Evolutionary conservation across 2,888 invertebrate species (phyloP).

Genomic region (Megalurothrips usitatus): DNA sequence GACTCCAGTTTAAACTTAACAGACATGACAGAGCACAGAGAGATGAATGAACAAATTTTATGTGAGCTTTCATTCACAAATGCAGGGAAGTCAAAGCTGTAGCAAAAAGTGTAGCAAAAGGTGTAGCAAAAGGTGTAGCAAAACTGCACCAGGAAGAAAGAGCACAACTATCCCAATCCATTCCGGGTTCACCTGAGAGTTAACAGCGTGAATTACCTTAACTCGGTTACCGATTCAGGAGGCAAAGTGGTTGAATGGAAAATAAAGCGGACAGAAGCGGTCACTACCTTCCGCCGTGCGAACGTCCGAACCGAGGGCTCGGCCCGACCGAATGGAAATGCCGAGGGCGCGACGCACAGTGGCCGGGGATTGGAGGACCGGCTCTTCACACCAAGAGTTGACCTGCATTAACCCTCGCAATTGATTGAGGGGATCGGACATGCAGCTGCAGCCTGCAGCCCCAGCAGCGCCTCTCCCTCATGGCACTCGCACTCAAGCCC

Average conservation of each 20-base stretch:
- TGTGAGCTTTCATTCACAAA: neutral
- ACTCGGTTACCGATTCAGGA: neutral
- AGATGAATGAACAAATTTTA: neutral
- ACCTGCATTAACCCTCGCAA: neutral
- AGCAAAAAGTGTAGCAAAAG: neutral
- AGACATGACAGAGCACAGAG: neutral
- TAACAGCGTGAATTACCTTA: neutral
- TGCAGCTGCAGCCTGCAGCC: neutral
- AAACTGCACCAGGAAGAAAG: neutral
- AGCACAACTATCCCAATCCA: neutral
- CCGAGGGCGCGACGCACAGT: neutral
- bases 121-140: neutral
- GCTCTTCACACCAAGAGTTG: neutral
- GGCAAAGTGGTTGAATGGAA: neutral
- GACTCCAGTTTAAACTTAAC: neutral
- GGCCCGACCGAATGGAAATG: neutral
- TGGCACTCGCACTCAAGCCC: neutral
- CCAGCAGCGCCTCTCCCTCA: neutral
- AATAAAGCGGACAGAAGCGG: neutral
- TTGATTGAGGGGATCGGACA: neutral
- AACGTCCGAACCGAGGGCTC: neutral
- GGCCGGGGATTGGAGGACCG: neutral
- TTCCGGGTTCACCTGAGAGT: neutral
- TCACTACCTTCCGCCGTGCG: neutral
- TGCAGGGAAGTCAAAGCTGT: neutral